phyloP scores from a whole-genome alignment of 2,797 vertebrate genomes.

The Bradypodion pumilum region DNA sequence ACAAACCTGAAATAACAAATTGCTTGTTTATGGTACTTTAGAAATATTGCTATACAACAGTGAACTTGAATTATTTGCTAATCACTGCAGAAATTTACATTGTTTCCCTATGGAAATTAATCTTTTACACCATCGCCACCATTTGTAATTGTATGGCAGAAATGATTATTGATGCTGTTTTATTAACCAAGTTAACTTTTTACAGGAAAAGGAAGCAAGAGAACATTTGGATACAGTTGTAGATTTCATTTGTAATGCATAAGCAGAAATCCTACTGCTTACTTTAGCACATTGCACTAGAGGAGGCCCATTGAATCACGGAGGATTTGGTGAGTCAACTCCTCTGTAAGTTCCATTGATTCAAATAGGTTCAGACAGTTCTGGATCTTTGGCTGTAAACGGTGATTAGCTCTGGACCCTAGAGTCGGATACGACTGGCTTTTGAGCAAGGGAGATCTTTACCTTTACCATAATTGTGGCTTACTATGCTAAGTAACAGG shows the following conservation, averaged over 20 bases:
- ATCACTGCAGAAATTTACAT: not conserved
- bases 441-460: too few relatives aligned
- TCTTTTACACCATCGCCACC: not conserved
- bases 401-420: too few relatives aligned
- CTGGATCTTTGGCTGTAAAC: too few relatives aligned
- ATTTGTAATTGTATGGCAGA: not conserved
- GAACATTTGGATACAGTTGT: not conserved
- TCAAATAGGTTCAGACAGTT: too few relatives aligned
- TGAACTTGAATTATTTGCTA: not conserved
- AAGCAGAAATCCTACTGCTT: not conserved
- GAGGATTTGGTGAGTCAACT: too few relatives aligned
- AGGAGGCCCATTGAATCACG: too few relatives aligned
- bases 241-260: not conserved
- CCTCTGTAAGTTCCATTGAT: too few relatives aligned
- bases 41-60: not conserved
- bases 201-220: not conserved
- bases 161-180: not conserved
- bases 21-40: not conserved
- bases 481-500: too few relatives aligned
- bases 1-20: not conserved
- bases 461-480: too few relatives aligned
- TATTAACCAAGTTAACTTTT: not conserved
- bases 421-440: too few relatives aligned
- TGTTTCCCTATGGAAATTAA: not conserved
- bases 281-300: too few relatives aligned